Evolutionary conservation across 1,140 invertebrate genomes (phyloP), one percentile per base, ranked within the genome.

Genomic region (Sweltsa coloradensis): DNA sequence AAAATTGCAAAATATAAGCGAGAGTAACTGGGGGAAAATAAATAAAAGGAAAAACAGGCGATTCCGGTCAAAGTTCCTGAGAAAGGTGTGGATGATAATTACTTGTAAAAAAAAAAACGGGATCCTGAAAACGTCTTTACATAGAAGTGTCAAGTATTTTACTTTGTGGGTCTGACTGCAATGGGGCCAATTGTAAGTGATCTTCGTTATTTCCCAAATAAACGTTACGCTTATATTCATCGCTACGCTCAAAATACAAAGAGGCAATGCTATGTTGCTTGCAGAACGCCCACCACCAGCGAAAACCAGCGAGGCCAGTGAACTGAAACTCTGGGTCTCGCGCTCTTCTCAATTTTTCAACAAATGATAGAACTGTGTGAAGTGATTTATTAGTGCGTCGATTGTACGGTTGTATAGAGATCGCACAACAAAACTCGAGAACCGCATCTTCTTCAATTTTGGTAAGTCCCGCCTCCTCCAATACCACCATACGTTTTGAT

Each of bases 281-380:
- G 66, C 81, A 83, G 55, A 85, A 85, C 0, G 81, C 81, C 81
- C 81, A 85, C 82, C 82, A 84, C 82, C 82, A 85, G 16, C 79
- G 62, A 55, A 83, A 85, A 2, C 81, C 81, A 5, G 74, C 73
- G 5, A 82, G 64, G 4, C 78, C 78, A 34, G 73, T 72, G 52
- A 83, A 82, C 19, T 69, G 60, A 56, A 83, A 83, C 46, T 66
- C 67, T 0, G 79, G 76, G 49, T 82, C 76, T 47, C 76, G 67
- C 14, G 59, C 61, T 37, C 71, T 68, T 51, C 71, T 65, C 22
- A 83, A 55, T 51, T 73, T 76, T 52, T 81, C 75, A 13, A 83
- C 81, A 53, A 73, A 83, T 25, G 66, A 64, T 21, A 83, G 57
- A n/a, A 85, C 73, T 44, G 74, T 72, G 34, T 65, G 63, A 6